A percentile compares a stretch with the other conserved stretches of the same genome.
These are phyloP conservation scores for Diloba caeruleocephala DNA, from an alignment of 2,888 invertebrate species.

Conservation along the genomic window DNA sequence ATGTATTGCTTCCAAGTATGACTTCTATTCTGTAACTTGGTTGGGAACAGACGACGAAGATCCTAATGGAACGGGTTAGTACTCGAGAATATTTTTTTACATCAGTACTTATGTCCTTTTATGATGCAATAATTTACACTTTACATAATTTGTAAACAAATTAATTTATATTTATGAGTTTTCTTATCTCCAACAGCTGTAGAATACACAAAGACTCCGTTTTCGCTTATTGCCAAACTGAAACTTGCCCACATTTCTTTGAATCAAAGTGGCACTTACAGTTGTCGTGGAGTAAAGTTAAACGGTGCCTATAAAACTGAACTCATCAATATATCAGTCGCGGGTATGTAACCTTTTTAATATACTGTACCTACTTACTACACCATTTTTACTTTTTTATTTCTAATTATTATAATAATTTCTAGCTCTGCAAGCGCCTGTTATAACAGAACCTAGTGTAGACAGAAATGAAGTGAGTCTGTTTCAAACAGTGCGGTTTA, in stretches of 20 bases:
- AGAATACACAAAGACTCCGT: conserved; percentile 52
- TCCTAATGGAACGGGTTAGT: conserved; percentile 57
- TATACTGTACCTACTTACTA: too few species aligned
- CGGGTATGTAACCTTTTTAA: conserved; percentile 58
- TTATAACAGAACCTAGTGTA: conserved; percentile 55
- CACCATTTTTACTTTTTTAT: too few species aligned
- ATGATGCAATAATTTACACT: too few species aligned
- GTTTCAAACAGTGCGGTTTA: conserved; percentile 70
- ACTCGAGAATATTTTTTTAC: background rate
- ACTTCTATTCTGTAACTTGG: conserved; percentile 75
- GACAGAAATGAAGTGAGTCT: conserved; percentile 61
- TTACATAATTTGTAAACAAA: background rate
- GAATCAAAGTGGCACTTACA: conserved; percentile 69
- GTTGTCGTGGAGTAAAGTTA: conserved; percentile 63
- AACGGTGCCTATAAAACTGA: conserved; percentile 52
- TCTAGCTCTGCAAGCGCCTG: conserved; percentile 62
- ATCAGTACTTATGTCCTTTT: background rate
- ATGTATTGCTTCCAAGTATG: conserved; percentile 76
- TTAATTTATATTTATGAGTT: conserved; percentile 1
- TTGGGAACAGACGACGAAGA: conserved; percentile 48
- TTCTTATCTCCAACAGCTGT: conserved; percentile 58
- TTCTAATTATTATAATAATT: background rate
- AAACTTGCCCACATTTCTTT: conserved; percentile 65
- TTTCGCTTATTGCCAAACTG: conserved; percentile 71
- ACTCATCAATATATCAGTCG: conserved; percentile 64